Percentiles rank a stretch among this genome's conserved stretches.
These are phyloP conservation scores for Carpatolechia fugitivella DNA, from an alignment of 2,888 invertebrate species.

Conservation along the genomic window DNA sequence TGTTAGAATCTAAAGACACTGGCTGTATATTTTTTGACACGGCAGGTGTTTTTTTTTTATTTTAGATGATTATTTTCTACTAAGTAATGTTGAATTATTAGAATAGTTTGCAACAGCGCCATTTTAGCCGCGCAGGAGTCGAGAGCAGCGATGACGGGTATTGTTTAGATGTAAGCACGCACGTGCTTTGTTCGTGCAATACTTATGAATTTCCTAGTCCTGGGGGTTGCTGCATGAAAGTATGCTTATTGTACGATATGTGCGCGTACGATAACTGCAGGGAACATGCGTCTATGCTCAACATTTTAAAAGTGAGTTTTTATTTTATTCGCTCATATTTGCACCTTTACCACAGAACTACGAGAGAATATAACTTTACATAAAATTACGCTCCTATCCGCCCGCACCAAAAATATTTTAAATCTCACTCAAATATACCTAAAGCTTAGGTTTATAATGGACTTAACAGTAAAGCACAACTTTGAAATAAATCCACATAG, in stretches of 20 bases:
- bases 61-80: no score
- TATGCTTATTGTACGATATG: slow-evolving; percentile 44
- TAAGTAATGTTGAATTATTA: no score
- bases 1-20: no score
- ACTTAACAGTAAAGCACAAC: background rate
- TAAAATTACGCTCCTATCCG: no score
- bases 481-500: background rate
- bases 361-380: no score
- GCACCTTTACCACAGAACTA: no score
- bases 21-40: no score
- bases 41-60: no score
- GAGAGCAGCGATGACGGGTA: slow-evolving; percentile 66
- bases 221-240: slow-evolving; percentile 26
- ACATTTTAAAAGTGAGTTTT: background rate
- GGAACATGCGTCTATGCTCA: background rate
- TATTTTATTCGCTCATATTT: background rate
- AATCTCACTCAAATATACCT: background rate
- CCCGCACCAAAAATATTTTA: no score
- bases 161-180: slow-evolving; percentile 71
- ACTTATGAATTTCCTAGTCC: slow-evolving; percentile 66
- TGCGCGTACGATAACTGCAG: slow-evolving; percentile 46
- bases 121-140: slow-evolving; percentile 56
- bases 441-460: background rate
- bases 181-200: slow-evolving; percentile 67
- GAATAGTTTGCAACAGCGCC: no score